Base-by-base conservation (phyloP, 2,888 invertebrate species). In the Melieria omissa region DNA sequence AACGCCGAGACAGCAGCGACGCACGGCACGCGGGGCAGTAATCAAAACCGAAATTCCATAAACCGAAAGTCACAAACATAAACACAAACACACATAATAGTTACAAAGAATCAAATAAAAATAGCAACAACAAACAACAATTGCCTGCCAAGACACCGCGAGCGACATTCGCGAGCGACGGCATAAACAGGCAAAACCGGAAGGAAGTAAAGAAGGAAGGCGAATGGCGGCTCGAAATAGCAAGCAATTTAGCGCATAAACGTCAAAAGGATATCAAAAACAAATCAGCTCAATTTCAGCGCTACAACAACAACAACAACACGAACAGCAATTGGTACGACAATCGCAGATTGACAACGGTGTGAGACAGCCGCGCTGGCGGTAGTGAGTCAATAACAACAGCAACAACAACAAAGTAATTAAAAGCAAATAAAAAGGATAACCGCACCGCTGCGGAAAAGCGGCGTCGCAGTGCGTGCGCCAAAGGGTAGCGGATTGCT, bases 231-330 rank as follows among this genome's bases (percentile, higher is more conserved):
- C 45, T 58, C 52, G 14, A 12, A 61, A 54, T 16, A 42, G n/a
- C 55, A 71, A 45, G 73, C 77, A 47, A 63, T 9, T 63, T 46
- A 16, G 42, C 9, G 63, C 47, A 6, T 8, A 12, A 29, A 29
- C 29, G 10, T 54, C 8, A 68, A 57, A 70, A 64, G 64, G 58
- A 70, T 64, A 64, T 49, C 58, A 73, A 69, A 68, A 65, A 72
- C 61, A 63, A 73, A 64, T 71, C 49, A 66, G 61, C 54, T n/a
- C 52, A 58, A 62, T 10, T 52, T 64, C 58, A 65, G 70, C 69
- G 54, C 60, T 63, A 69, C 73, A 70, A 29, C 29, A 71, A 61
- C 57, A 76, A 73, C 52, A 71, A 61, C 29, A 73, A 71, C 55
- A 68, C 9, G 55, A 72, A 71, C 71, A 58, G 58, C 66, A 71